Base-by-base conservation (phyloP, 2,888 invertebrate genomes). In the Rhorus exstirpatorius region DNA sequence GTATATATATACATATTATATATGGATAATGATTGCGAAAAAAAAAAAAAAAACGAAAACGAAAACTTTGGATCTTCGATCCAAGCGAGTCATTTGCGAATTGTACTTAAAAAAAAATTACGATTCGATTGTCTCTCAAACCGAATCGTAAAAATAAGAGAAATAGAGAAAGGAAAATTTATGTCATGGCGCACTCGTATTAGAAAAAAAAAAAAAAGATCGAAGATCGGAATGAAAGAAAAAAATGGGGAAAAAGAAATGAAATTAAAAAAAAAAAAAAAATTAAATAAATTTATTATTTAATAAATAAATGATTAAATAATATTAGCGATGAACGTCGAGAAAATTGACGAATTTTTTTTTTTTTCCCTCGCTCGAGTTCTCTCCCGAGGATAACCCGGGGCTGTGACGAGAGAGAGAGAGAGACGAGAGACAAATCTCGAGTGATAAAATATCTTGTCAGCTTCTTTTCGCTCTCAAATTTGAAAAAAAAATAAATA, bases 71-170 rank as follows among this genome's bases (percentile, higher is more conserved):
- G 55, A 55, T 68, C 41, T 61, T 77, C 44, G 77, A 14, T 49
- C 26, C n/a, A 49, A 35, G 14, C n/a, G 10, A 31, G 21, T 17
- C 19, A 17, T 19, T 26, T 3, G 19, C 58, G 46, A 72, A 8
- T 31, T 61, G 49, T 31, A 65, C n/a, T 68, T 77, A 49, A 70
- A 60, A 68, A 75, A 31, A n/a, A 63, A 41, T 68, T 41, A 68
- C 60, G 21, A 72, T 61, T 77, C 10, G 24, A 49, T 61, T 75
- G 7, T n/a, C 24, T 68, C 61, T 46, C 21, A 60, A 67, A 19
- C 4, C 31, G 24, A 10, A 68, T 55, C 35, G 38, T 61, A 31
- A 63, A 7, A 46, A 14, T 41, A 68, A 26, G 17, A 61, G 14
- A 44, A 31, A 72, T 24, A 3, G 26, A 24, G 6, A n/a, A 55